Evolutionary conservation across 2,888 invertebrate species (phyloP).

Genomic region (Biston stratarius): DNA sequence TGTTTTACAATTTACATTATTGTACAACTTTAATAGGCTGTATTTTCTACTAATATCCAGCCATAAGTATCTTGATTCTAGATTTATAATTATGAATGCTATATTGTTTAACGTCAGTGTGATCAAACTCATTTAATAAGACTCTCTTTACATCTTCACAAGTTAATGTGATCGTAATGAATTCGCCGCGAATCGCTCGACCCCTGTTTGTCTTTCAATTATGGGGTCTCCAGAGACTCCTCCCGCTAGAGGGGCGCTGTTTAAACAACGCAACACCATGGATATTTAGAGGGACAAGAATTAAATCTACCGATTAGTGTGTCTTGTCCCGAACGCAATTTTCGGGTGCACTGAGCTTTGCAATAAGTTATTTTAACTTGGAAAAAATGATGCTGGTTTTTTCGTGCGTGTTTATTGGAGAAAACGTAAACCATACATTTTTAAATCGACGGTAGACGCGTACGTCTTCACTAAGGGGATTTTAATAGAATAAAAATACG

Average conservation of each 20-base stretch:
- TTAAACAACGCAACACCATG: constrained; percentile 74
- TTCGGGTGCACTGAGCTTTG: constrained; percentile 60
- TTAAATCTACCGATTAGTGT: constrained; percentile 75
- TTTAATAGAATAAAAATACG: no score
- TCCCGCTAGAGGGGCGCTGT: constrained; percentile 50
- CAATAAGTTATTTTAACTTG: constrained; percentile 15
- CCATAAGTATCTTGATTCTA: no score
- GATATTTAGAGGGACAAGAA: constrained; percentile 76
- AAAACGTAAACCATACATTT: no score
- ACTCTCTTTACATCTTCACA: constrained; percentile 36
- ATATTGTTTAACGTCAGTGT: no score
- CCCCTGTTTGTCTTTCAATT: constrained; percentile 86
- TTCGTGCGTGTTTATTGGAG: not conserved
- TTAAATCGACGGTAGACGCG: no score
- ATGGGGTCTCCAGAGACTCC: constrained; percentile 65
- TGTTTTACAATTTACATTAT: no score
- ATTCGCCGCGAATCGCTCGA: constrained; percentile 77
- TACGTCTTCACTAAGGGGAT: no score
- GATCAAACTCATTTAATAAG: no score
- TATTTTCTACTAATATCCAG: no score
- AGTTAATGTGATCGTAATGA: constrained; percentile 82
- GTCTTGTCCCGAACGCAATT: constrained; percentile 62
- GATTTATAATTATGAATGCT: no score
- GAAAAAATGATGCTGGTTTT: not conserved
- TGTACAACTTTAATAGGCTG: no score